Percentiles rank a stretch among this genome's conserved stretches.
Evolutionary conservation across 2,113 vertebrate genomes (phyloP).

Genomic region (Brachirus orientalis): DNA sequence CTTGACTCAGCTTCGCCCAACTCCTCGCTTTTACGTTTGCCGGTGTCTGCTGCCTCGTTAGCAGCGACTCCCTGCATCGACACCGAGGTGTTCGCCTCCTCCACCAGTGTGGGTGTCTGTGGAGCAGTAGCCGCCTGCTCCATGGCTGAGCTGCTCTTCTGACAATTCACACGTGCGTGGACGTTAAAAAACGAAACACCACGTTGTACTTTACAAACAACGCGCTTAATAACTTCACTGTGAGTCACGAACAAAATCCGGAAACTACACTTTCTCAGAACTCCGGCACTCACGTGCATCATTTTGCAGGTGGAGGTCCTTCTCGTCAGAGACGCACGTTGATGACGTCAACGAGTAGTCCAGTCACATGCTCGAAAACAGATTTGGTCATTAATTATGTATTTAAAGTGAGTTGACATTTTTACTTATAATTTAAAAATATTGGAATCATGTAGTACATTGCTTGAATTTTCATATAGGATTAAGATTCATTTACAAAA

Average conservation of each 20-base stretch:
- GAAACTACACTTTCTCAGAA: background rate
- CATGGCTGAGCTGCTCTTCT: constrained; percentile 50
- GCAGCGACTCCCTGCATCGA: background rate
- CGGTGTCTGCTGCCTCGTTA: constrained; percentile 19
- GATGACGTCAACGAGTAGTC: constrained; percentile 58
- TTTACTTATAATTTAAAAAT: no score
- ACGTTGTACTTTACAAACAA: background rate
- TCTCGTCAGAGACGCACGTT: background rate
- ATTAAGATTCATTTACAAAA: no score
- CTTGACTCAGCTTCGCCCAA: constrained; percentile 5
- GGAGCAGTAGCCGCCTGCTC: constrained; percentile 23
- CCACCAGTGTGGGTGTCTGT: background rate
- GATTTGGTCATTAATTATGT: no score
- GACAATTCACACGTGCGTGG: accelerated
- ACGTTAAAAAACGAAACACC: background rate
- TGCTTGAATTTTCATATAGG: no score
- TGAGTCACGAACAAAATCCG: background rate
- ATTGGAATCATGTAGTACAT: no score
- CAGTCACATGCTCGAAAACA: background rate
- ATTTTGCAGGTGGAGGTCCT: background rate
- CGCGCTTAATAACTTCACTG: background rate
- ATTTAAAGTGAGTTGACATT: no score
- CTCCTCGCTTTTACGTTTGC: constrained; percentile 79
- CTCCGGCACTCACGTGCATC: constrained; percentile 54
- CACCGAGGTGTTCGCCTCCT: constrained; percentile 1